Conservation (phyloP, 2,797 vertebrate species). For the Propithecus perrieri region DNA sequence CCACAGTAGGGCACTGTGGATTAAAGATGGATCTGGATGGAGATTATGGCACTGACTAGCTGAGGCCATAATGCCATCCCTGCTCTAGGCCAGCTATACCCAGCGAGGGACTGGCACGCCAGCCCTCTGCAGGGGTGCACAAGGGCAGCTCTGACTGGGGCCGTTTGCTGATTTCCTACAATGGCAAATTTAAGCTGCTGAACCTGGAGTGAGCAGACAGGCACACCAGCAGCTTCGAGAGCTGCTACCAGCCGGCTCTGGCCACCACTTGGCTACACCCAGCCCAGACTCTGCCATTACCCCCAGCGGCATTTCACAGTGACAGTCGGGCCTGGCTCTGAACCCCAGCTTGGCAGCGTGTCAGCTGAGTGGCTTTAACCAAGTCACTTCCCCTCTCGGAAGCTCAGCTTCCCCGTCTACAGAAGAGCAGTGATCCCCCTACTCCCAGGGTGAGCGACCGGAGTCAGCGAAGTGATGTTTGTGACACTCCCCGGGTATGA, state of each 20-base stretch:
- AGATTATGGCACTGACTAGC: neutral
- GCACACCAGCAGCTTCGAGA: neutral
- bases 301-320: neutral
- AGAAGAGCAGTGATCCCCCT: neutral
- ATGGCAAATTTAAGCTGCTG: neutral
- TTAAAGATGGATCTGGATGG: neutral
- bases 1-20: neutral
- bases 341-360: neutral
- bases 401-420: neutral
- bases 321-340: neutral
- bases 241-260: neutral
- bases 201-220: neutral
- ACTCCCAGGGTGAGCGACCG: neutral
- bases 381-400: neutral
- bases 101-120: neutral
- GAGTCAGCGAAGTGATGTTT: neutral
- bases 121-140: fast-evolving
- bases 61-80: neutral
- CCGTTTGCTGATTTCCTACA: neutral
- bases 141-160: neutral
- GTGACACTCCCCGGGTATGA: neutral
- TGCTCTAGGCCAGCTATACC: neutral
- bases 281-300: neutral
- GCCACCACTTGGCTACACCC: neutral
- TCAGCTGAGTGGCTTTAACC: neutral